Evolutionary conservation across 2,797 vertebrate genomes (phyloP).

Genomic region (Ctenopoma kingsleyae): DNA sequence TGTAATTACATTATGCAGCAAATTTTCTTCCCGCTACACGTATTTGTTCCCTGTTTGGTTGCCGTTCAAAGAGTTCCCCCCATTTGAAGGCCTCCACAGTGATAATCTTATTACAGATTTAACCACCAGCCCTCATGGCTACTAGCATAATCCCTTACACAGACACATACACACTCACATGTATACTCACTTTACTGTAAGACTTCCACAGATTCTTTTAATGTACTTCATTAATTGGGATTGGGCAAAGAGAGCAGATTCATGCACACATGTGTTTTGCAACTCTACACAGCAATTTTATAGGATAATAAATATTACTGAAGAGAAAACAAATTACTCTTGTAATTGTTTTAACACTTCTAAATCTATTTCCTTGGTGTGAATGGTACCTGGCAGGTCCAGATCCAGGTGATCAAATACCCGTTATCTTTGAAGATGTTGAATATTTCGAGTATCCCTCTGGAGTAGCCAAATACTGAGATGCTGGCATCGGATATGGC

Average conservation of each 20-base stretch:
- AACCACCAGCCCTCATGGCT: constrained; percentile 75
- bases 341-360: background rate
- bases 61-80: constrained; percentile 48
- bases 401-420: constrained; percentile 89
- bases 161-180: constrained; percentile 28
- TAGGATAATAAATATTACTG: background rate
- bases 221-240: constrained; percentile 50
- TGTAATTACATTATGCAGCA: constrained; percentile 9
- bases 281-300: constrained; percentile 15
- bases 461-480: constrained; percentile 90
- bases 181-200: constrained; percentile 30
- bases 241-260: constrained; percentile 28
- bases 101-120: constrained; percentile 83
- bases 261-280: background rate
- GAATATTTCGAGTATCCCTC: constrained; percentile 91
- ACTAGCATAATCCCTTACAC: constrained; percentile 64
- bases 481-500: constrained; percentile 90
- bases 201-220: constrained; percentile 49
- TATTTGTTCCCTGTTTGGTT: constrained; percentile 42
- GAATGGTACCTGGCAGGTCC: constrained; percentile 89
- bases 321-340: background rate
- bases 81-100: constrained; percentile 62
- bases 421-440: constrained; percentile 90
- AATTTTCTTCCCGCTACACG: constrained; percentile 9
- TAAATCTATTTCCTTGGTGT: background rate